Base-by-base conservation (phyloP, 2,113 vertebrate genomes). In the Rutilus rutilus region DNA sequence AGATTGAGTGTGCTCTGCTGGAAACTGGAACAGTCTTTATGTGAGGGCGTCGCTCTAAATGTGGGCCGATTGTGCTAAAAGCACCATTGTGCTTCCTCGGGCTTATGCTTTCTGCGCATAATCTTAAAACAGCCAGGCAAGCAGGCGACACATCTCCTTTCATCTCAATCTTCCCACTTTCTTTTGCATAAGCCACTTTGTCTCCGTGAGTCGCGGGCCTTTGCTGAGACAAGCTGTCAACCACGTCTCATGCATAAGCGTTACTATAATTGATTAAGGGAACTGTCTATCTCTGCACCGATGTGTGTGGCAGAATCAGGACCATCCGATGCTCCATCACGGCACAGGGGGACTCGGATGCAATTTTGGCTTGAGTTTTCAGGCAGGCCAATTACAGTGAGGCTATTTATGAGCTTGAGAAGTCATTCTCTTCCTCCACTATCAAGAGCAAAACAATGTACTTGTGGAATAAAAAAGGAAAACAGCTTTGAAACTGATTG, bases 101-200 rank as follows among this genome's bases (percentile, higher is more conserved):
- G 90, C 92, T 93, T 91, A 92, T 91, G 89, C 92, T 89, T 91
- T 62, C 89, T 79, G 77, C 86, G 91, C 91, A 90, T 90, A 89
- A 91, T 90, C 86, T 91, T 89, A 89, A 90, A 91, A 88, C 78
- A 84, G 84, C 84, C 85, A 79, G 88, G 88, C 77, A 62, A 80
- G 78, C 79, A 78, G 42, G 52, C 81, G 39, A 85, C 71, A 90
- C 86, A 91, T 93, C 91, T 90, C 57, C 82, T 85, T 91, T 92
- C 90, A 87, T 89, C 84, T 77, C 83, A 64, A 90, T 92, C 88
- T 89, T 82, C 54, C 76, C 9, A 25, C 88, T 76, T 78, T 47
- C 74, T 50, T 36, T 92, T 91, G 87, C 88, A 81, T 90, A 92
- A 93, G 86, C 85, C 89, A 90, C 85, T 93, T 91, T 90, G 75